Percentiles rank a stretch among this genome's conserved stretches.
phyloP scores from a whole-genome alignment of 2,888 invertebrate genomes.

The Amiota minor region DNA sequence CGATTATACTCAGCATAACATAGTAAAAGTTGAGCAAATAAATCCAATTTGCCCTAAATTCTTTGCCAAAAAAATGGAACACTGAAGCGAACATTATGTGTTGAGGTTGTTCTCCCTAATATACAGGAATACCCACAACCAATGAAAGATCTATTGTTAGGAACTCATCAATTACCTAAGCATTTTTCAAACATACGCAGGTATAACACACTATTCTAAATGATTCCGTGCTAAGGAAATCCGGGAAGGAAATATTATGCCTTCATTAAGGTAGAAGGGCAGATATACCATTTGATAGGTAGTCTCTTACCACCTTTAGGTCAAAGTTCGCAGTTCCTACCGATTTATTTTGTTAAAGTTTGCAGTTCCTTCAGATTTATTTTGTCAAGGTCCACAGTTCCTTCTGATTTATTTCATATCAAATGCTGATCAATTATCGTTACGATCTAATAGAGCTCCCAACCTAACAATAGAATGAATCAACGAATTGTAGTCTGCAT shows the following conservation, averaged over 20 bases:
- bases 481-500: neutral
- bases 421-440: conserved; percentile 1
- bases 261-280: too few relatives aligned
- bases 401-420: neutral
- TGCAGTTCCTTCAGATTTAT: too few relatives aligned
- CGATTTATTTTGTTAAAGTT: too few relatives aligned
- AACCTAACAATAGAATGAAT: neutral
- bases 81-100: neutral
- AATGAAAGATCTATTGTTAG: neutral
- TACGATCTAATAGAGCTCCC: neutral
- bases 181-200: neutral
- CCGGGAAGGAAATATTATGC: too few relatives aligned
- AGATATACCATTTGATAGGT: too few relatives aligned
- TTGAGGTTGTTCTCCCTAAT: neutral
- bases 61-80: conserved; percentile 4
- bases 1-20: neutral
- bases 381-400: too few relatives aligned
- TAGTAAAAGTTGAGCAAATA: neutral
- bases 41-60: too few relatives aligned
- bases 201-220: too few relatives aligned
- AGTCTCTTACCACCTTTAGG: too few relatives aligned
- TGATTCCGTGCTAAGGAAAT: too few relatives aligned
- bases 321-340: too few relatives aligned
- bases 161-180: neutral
- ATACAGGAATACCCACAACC: neutral